A percentile compares a stretch with the other conserved stretches of the same genome.
phyloP scores from a whole-genome alignment of 1,140 invertebrate genomes.

The Goniozus legneri region DNA sequence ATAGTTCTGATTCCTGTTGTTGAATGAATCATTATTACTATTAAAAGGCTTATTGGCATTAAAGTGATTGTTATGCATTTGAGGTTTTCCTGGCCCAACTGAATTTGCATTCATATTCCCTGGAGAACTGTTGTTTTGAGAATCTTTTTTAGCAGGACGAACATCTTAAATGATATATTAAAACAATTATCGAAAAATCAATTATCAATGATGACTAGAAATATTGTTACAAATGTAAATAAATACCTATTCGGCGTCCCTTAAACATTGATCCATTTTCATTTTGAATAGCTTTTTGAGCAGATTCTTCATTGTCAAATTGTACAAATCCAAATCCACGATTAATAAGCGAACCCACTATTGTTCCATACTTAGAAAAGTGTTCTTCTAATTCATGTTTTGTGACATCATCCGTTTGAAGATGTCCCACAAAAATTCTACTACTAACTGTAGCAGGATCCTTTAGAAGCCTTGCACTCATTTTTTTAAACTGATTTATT shows the following conservation, averaged over 20 bases:
- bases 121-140: conserved; percentile 22
- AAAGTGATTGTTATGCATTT: conserved; percentile 18
- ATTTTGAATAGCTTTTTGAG: conserved; percentile 67
- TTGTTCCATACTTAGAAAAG: conserved; percentile 70
- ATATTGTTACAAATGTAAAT: not conserved
- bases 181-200: conserved; percentile 1
- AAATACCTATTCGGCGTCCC: conserved; percentile 58
- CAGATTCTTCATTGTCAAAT: conserved; percentile 71
- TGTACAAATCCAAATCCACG: conserved; percentile 84
- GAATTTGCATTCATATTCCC: not conserved
- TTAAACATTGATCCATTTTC: conserved; percentile 68
- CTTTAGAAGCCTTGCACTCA: conserved; percentile 56
- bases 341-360: conserved; percentile 69
- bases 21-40: conserved; percentile 29
- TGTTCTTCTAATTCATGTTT: conserved; percentile 69
- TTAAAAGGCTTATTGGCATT: conserved; percentile 25
- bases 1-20: conserved; percentile 31
- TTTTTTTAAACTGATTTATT: no score
- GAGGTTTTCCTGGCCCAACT: conserved; percentile 13
- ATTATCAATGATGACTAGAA: not conserved
- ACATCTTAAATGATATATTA: conserved; percentile 47
- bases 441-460: conserved; percentile 67
- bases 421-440: conserved; percentile 73
- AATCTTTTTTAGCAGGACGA: conserved; percentile 55
- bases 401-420: conserved; percentile 62